Conservation (phyloP, 2,113 vertebrate species). For the Scomber scombrus region DNA sequence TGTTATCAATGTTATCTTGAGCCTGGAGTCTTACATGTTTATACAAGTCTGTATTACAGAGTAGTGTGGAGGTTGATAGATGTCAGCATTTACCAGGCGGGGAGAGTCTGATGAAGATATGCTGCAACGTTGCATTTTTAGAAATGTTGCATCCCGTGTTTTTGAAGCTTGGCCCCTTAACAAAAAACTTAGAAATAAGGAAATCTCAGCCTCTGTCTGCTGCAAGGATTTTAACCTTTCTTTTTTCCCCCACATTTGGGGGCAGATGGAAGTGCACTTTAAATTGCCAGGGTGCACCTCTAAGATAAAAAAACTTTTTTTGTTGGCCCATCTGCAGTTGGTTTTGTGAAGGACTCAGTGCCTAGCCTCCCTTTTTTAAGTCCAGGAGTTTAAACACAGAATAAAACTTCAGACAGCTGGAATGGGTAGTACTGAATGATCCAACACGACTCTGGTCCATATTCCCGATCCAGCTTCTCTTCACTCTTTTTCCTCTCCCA, state of each 20-base stretch:
- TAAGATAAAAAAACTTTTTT: neutral
- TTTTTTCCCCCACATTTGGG: neutral
- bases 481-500: slow-evolving; percentile 9
- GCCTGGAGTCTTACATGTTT: too few species aligned
- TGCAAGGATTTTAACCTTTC: neutral
- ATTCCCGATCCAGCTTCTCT: slow-evolving; percentile 16
- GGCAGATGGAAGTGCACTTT: neutral
- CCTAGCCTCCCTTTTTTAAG: slow-evolving; percentile 31
- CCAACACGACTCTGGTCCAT: slow-evolving; percentile 7
- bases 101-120: neutral
- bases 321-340: slow-evolving; percentile 21
- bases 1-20: too few species aligned
- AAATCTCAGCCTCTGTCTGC: neutral
- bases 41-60: neutral
- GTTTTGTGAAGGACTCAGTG: slow-evolving; percentile 9
- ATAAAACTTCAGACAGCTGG: slow-evolving; percentile 39
- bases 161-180: neutral
- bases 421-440: neutral
- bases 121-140: neutral
- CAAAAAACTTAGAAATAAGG: neutral
- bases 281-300: neutral
- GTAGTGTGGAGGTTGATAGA: neutral
- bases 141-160: neutral
- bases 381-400: slow-evolving; percentile 21
- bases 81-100: neutral